Evolutionary conservation across 2,888 invertebrate species (phyloP), one percentile per base, ranked within the genome.

Genomic region (Sussaba pulchella): DNA sequence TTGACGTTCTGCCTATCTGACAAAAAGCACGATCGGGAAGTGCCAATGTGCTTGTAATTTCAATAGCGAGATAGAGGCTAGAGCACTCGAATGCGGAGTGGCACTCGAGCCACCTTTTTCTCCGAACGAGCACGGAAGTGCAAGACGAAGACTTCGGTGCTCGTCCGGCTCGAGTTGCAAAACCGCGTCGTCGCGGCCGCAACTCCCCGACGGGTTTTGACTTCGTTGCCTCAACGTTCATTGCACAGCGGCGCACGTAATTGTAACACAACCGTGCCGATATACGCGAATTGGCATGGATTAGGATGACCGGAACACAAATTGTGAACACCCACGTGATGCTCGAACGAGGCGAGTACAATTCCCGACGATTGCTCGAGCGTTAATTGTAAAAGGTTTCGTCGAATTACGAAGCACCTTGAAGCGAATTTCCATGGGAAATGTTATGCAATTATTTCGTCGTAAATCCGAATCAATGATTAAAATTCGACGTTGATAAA

Each of bases 361-460:
- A 66, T 72, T 72, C 61, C 39, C 36, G 6, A 61, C 17, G 50
- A 63, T 63, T 54, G 43, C 45, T 59, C 43, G 31, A n/a, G 26
- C 21, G 14, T 81, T 87, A 84, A 87, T 88, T 83, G 82, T 77
- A 85, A 83, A 86, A 88, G 88, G n/a, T n/a, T n/a, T 87, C 87
- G 84, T 84, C 83, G 87, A 86, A 89, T 88, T 86, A 82, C n/a
- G 64, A 85, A 87, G 86, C 86, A 87, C 88, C 89, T 89, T 87
- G 69, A 39, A 24, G n/a, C 0, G 8, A n/a, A n/a, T 4, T n/a
- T n/a, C 26, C 24, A n/a, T 12, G 14, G 26, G 26, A n/a, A 12
- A 54, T 14, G 3, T 54, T 26, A 5, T 12, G 52, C n/a, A 14
- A n/a, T 6, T 21, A 8, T 12, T 47, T n/a, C n/a, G n/a, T n/a